phyloP scores from a whole-genome alignment of 2,888 invertebrate genomes.

The Scaptomyza tumidula region DNA sequence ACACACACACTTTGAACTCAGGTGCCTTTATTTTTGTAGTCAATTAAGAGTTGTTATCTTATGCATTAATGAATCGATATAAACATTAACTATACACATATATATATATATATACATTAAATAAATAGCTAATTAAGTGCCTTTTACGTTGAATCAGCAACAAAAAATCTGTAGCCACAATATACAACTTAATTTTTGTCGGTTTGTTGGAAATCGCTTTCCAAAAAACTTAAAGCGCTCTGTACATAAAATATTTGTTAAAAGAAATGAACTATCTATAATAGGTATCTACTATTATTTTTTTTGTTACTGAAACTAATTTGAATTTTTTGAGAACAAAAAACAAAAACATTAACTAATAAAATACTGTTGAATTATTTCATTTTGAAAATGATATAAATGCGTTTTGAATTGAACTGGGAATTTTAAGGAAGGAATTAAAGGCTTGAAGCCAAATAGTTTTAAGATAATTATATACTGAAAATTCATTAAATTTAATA shows the following conservation, averaged over 20 bases:
- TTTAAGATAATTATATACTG: no score
- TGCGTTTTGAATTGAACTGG: not conserved
- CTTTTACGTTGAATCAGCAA: constrained; percentile 50
- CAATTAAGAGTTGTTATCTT: constrained; percentile 82
- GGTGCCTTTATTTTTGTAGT: constrained; percentile 83
- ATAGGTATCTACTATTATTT: constrained; percentile 46
- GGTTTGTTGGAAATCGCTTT: constrained; percentile 30
- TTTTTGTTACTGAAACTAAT: constrained; percentile 71
- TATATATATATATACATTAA: constrained; percentile 7
- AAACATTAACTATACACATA: not conserved
- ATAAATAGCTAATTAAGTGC: constrained; percentile 39
- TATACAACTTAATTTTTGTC: constrained; percentile 60
- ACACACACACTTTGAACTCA: constrained; percentile 75
- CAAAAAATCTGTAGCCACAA: constrained; percentile 58
- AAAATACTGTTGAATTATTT: constrained; percentile 70
- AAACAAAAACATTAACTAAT: constrained; percentile 56
- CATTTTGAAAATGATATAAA: constrained; percentile 65
- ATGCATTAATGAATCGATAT: constrained; percentile 65
- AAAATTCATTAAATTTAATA: no score
- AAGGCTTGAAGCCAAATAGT: no score
- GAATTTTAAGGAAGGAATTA: no score
- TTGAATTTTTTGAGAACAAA: constrained; percentile 44
- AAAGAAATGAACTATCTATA: constrained; percentile 28
- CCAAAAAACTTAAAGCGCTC: constrained; percentile 37
- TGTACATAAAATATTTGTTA: constrained; percentile 40